A percentile compares a stretch with the other conserved stretches of the same genome.
phyloP scores from a whole-genome alignment of 2,113 vertebrate genomes.

The Nipponia nippon region DNA sequence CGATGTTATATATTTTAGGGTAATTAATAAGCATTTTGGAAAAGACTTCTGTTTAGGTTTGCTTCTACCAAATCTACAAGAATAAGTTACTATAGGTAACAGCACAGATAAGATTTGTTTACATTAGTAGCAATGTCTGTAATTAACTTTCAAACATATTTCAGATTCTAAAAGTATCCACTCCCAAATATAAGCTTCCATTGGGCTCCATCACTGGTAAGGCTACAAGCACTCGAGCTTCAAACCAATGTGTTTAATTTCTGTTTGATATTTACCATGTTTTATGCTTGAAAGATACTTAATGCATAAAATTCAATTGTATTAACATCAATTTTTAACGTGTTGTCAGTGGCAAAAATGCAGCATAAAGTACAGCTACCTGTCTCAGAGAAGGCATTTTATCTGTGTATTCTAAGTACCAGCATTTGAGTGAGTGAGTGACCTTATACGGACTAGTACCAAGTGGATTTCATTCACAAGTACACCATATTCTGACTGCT shows the following conservation, averaged over 20 bases:
- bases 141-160: not conserved
- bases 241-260: not conserved
- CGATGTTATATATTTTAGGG: not conserved
- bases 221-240: not conserved
- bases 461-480: constrained; percentile 6
- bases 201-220: not conserved
- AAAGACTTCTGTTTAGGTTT: not conserved
- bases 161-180: not conserved
- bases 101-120: not conserved
- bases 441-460: not conserved
- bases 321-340: not conserved
- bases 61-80: not conserved
- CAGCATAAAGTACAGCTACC: not conserved
- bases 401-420: not conserved
- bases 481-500: not conserved
- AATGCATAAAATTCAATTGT: not conserved
- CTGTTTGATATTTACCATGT: not conserved
- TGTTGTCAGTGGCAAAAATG: not conserved
- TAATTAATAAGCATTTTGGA: not conserved
- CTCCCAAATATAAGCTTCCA: not conserved
- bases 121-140: not conserved
- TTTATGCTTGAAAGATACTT: not conserved
- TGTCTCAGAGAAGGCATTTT: not conserved
- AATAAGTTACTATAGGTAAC: not conserved
- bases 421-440: not conserved